Conservation (phyloP, 2,888 invertebrate species). For the Drosophila mulleri region DNA sequence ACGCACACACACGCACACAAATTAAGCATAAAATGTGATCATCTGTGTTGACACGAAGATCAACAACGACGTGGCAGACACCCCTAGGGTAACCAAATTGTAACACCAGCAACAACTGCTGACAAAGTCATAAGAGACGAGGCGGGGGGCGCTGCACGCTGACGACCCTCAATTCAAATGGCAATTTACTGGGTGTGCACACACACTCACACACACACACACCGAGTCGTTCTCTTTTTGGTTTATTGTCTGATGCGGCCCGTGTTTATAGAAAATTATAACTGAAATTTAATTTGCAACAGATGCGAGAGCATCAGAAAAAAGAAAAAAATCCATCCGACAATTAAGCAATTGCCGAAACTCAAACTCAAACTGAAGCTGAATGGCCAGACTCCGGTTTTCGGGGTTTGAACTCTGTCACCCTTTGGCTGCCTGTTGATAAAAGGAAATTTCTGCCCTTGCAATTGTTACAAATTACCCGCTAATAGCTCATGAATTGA, state of each 20-base stretch:
- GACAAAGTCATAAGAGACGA: conserved; percentile 48
- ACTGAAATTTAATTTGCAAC: conserved; percentile 83
- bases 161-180: conserved; percentile 74
- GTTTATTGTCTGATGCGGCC: conserved; percentile 35
- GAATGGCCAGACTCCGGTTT: conserved; percentile 51
- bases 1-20: conserved; percentile 36
- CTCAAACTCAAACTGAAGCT: conserved; percentile 11
- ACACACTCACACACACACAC: conserved; percentile 28
- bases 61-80: conserved; percentile 72
- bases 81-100: conserved; percentile 67
- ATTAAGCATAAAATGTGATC: conserved; percentile 84
- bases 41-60: conserved; percentile 85
- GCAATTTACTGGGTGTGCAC: conserved; percentile 80
- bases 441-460: conserved; percentile 37
- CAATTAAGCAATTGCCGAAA: conserved; percentile 53
- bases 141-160: not conserved
- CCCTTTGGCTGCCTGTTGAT: conserved; percentile 51
- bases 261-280: conserved; percentile 79
- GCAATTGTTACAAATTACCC: conserved; percentile 81
- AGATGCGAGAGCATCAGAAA: conserved; percentile 74
- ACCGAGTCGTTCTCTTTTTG: not conserved
- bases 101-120: conserved; percentile 66
- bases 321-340: conserved; percentile 41
- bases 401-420: conserved; percentile 74
- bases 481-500: conserved; percentile 79